phyloP scores from a whole-genome alignment of 2,888 invertebrate species.

The Habrosyne pyritoides region DNA sequence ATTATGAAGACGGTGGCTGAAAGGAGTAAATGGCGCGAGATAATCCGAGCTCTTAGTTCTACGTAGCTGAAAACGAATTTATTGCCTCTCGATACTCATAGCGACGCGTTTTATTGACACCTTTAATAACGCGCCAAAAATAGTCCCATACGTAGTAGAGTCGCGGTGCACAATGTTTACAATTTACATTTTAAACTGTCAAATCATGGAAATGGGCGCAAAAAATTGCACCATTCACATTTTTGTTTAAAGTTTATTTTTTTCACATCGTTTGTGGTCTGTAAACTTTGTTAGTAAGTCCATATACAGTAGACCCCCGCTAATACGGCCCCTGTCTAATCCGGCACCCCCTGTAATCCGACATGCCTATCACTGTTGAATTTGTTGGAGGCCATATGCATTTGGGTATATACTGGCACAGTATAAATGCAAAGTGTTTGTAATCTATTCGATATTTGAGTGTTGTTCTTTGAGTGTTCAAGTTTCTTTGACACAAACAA shows the following conservation, averaged over 20 bases:
- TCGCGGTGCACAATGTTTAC: slow-evolving; percentile 1
- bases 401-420: no score
- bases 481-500: no score
- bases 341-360: no score
- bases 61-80: slow-evolving; percentile 78
- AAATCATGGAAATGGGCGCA: background rate
- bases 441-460: no score
- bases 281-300: no score
- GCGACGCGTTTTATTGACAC: slow-evolving; percentile 66
- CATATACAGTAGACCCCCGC: no score
- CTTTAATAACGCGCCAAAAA: slow-evolving; percentile 11
- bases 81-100: slow-evolving; percentile 71
- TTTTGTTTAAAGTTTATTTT: background rate
- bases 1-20: slow-evolving; percentile 77
- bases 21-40: slow-evolving; percentile 81
- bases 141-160: slow-evolving; percentile 2
- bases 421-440: no score
- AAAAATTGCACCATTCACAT: background rate
- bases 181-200: background rate
- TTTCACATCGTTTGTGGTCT: background rate
- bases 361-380: no score
- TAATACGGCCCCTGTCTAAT: no score
- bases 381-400: no score
- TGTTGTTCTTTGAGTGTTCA: no score
- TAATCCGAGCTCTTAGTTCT: slow-evolving; percentile 81